phyloP scores from a whole-genome alignment of 1,140 invertebrate species.

The Amphibalanus amphitrite region DNA sequence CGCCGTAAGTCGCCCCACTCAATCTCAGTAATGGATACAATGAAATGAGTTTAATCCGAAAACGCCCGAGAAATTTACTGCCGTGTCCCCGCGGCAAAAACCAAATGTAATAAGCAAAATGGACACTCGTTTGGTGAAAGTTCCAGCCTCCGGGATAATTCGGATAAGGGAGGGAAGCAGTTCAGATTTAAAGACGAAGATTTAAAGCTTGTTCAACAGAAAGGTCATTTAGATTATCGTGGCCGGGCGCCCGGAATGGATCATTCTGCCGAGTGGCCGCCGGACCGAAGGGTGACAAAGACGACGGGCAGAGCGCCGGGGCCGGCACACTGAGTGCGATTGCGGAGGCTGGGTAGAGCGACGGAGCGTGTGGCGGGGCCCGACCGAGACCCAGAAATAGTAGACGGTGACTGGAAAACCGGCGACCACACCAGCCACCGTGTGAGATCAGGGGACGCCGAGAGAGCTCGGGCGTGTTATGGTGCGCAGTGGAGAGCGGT shows the following conservation, averaged over 20 bases:
- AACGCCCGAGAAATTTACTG: slow-evolving; percentile 1
- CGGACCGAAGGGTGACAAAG: not conserved
- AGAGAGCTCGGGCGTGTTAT: too few relatives aligned
- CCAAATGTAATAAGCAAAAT: slow-evolving; percentile 2
- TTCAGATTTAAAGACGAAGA: slow-evolving; percentile 2
- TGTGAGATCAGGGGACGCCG: too few relatives aligned
- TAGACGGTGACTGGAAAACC: too few relatives aligned
- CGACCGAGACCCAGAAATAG: too few relatives aligned
- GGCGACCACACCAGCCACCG: too few relatives aligned
- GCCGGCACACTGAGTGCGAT: not conserved
- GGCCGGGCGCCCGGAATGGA: not conserved
- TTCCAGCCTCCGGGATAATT: not conserved
- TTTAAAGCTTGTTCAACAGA: slow-evolving; percentile 2
- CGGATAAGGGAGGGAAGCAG: not conserved
- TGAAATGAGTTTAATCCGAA: slow-evolving; percentile 2
- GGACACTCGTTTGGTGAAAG: slow-evolving; percentile 1
- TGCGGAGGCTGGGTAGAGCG: too few relatives aligned
- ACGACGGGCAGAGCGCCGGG: not conserved
- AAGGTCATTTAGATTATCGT: slow-evolving; percentile 1
- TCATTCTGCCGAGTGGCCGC: not conserved
- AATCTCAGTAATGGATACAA: slow-evolving; percentile 1
- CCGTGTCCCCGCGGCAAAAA: not conserved
- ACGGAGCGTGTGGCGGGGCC: too few relatives aligned
- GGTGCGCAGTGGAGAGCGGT: too few relatives aligned
- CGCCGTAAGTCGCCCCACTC: not conserved